Conservation (phyloP, 2,113 vertebrate genomes). For the Daphoenositta chrysoptera region DNA sequence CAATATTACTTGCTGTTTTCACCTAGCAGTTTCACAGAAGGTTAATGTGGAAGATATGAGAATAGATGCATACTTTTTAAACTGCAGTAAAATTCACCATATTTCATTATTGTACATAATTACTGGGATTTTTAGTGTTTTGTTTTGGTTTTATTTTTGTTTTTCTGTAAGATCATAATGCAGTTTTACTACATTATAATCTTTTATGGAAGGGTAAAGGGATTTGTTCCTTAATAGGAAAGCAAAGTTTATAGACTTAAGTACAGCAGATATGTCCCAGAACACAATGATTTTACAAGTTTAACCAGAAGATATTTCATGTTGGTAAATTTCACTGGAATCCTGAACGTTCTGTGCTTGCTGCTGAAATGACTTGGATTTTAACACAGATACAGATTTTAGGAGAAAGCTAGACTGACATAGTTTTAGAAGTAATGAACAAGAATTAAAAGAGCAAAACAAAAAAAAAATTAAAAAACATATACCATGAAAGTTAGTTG, state of each 20-base stretch:
- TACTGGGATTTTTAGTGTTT: not conserved
- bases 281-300: not conserved
- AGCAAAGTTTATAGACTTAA: not conserved
- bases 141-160: not conserved
- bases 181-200: constrained; percentile 11
- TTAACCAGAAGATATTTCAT: constrained; percentile 1
- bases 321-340: not conserved
- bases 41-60: not conserved
- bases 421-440: not conserved
- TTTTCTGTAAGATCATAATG: not conserved
- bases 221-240: constrained; percentile 30
- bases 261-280: not conserved
- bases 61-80: not conserved
- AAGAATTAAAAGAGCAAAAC: not conserved
- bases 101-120: not conserved
- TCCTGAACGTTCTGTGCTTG: not conserved
- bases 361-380: not conserved
- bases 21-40: not conserved
- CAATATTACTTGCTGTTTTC: not conserved
- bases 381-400: not conserved
- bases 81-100: not conserved
- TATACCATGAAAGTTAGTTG: not conserved
- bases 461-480: not conserved
- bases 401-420: not conserved
- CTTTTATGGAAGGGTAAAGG: not conserved